Evolutionary conservation across 2,888 invertebrate species (phyloP), one percentile per base, ranked within the genome.

Genomic region (Eilema sororculum): DNA sequence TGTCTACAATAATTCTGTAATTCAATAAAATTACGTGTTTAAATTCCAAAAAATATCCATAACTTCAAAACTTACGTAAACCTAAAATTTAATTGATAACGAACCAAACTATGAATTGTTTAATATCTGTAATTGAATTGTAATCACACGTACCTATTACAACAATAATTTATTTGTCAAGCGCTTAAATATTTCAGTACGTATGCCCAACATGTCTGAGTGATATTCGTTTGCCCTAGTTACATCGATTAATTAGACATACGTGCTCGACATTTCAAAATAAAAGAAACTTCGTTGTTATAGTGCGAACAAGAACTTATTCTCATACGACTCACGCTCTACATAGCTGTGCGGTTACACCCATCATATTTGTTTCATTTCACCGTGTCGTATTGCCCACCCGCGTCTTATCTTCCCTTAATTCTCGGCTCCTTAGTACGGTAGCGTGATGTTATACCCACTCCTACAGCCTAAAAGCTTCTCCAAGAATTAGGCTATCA

Each of bases 241-340:
- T 30, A 63, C 68, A 52, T 16, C 33, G 24, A 60, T 69, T 52
- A 65, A 25, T 65, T 46, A 28, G 28, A 13, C 22, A 12, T 12
- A 56, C 52, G 52, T 59, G 59, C 33, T 61, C 28, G 9, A 61
- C 22, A 61, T 61, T 25, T 59, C 41, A 58, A 65, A 13, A 25
- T 25, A 59, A 59, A 59, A 24, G 33, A 25, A 65, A 46, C 46
- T 56, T 37, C 41, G 61, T 65, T 37, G 24, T 16, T 33, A 41
- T 56, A 57, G 25, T n/a, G 25, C n/a, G 57, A 56, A 72, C 66
- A 71, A 68, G 66, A 76, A 69, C 69, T 75, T 73, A 79, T 80
- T 81, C 72, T 70, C 73, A 85, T 69, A 66, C 77, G 58, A 59
- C 69, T 69, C 77, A 82, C 78, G 77, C 16, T 16, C 13, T 41